A percentile compares a stretch with the other conserved stretches of the same genome.
phyloP scores from a whole-genome alignment of 2,888 invertebrate species.

The Cryptops parisi region DNA sequence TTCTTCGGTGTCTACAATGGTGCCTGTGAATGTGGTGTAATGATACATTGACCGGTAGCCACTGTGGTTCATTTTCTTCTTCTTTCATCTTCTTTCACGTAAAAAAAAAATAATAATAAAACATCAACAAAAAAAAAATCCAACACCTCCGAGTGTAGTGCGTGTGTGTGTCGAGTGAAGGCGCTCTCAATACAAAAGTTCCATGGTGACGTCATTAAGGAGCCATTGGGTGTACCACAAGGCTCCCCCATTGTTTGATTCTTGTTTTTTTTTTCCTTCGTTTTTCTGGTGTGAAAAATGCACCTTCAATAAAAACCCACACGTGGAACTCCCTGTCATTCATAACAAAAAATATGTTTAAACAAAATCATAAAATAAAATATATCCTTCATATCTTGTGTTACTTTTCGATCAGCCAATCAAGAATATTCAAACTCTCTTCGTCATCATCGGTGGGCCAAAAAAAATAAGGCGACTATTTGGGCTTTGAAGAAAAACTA shows the following conservation, averaged over 20 bases:
- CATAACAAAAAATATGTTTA: not conserved
- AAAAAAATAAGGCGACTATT: no score
- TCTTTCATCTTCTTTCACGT: no score
- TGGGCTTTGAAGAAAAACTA: no score
- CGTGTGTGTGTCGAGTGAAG: no score
- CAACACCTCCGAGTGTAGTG: no score
- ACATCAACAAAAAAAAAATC: no score
- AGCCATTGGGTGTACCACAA: conserved; percentile 6
- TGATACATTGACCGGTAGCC: conserved; percentile 10
- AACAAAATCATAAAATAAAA: no score
- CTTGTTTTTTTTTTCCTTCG: not conserved
- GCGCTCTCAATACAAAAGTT: no score
- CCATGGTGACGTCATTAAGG: conserved; percentile 11
- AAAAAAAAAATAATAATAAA: no score
- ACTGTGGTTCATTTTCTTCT: conserved; percentile 2
- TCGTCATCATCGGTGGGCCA: no score
- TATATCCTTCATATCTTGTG: no score
- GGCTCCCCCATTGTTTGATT: conserved; percentile 9
- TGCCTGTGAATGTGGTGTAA: conserved; percentile 11
- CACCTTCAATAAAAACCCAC: no score
- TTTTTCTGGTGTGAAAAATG: conserved; percentile 1
- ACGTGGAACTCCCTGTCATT: not conserved
- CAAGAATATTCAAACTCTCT: not conserved
- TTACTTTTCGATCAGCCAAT: not conserved
- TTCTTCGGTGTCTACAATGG: not conserved